Evolutionary conservation across 2,888 invertebrate genomes (phyloP).

Genomic region (Troides oblongomaculatus): DNA sequence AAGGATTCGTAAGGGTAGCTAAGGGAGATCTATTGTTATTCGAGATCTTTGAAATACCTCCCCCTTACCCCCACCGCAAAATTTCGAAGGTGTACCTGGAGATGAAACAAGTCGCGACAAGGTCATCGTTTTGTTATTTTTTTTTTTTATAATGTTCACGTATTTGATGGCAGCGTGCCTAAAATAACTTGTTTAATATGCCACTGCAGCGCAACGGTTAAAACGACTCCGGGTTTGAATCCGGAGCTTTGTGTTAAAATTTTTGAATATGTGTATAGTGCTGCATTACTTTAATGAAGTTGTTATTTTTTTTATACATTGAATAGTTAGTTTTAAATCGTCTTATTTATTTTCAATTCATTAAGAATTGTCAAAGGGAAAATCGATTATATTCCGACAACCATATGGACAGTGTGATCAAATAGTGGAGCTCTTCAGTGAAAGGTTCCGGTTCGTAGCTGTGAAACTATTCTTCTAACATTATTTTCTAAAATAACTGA

Average conservation of each 20-base stretch:
- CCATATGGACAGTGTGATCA: no score
- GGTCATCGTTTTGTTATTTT: slow-evolving; percentile 28
- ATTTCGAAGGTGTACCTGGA: slow-evolving; percentile 38
- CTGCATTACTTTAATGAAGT: no score
- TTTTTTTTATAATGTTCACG: background rate
- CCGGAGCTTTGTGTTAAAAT: no score
- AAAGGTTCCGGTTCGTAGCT: no score
- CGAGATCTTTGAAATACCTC: slow-evolving; percentile 34
- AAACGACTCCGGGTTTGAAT: background rate
- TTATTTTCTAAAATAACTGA: background rate
- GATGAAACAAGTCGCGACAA: slow-evolving; percentile 46
- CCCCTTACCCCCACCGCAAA: slow-evolving; percentile 35
- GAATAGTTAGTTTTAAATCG: no score
- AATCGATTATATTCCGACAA: no score
- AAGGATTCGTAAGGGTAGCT: slow-evolving; percentile 20
- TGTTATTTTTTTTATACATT: no score
- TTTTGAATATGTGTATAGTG: no score
- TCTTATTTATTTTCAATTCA: no score
- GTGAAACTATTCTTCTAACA: no score
- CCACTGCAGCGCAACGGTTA: background rate
- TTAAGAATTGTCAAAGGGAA: no score
- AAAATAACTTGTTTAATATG: background rate
- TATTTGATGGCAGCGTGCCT: background rate
- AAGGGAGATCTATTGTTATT: slow-evolving; percentile 41
- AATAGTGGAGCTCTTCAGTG: no score